A percentile compares a stretch with the other conserved stretches of the same genome.
Conservation (phyloP, 2,888 invertebrate genomes). For the Drosophila borealis region DNA sequence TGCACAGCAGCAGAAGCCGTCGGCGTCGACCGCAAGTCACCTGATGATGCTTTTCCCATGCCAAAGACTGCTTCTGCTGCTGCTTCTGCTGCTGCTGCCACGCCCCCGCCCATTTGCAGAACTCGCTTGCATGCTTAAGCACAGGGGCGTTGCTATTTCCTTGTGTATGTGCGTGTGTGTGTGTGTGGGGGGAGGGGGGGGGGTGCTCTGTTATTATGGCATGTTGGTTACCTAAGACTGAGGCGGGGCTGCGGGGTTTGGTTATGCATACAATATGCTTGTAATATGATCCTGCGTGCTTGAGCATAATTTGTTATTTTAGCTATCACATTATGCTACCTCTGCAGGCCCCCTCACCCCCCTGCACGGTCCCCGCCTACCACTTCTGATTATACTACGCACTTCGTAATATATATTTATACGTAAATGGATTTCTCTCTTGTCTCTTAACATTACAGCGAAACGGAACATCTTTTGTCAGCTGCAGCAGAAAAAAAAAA, state of each 20-base stretch:
- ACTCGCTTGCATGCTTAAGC: slow-evolving; percentile 17
- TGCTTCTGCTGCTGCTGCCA: slow-evolving; percentile 12
- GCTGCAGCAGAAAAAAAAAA: slow-evolving; percentile 5
- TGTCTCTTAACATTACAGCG: slow-evolving; percentile 22
- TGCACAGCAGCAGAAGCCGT: slow-evolving; percentile 30
- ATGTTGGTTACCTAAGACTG: slow-evolving; percentile 5
- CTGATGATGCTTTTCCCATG: slow-evolving; percentile 73
- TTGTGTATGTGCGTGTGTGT: neutral
- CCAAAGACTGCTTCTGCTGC: slow-evolving; percentile 8
- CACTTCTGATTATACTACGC: slow-evolving; percentile 22
- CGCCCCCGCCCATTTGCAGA: slow-evolving; percentile 20
- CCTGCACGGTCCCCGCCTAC: neutral
- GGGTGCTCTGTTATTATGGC: slow-evolving; percentile 2
- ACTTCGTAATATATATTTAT: slow-evolving; percentile 4
- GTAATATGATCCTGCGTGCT: slow-evolving; percentile 75
- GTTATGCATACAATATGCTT: slow-evolving; percentile 19
- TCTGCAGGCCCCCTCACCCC: slow-evolving; percentile 5
- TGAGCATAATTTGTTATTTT: slow-evolving; percentile 77
- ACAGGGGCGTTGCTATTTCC: slow-evolving; percentile 35
- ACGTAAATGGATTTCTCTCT: slow-evolving; percentile 24
- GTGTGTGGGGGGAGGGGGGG: neutral
- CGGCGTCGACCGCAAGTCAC: slow-evolving; percentile 54
- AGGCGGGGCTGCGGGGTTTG: neutral
- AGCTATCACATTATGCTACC: slow-evolving; percentile 59
- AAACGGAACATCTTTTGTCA: slow-evolving; percentile 55